phyloP scores from a whole-genome alignment of 2,797 vertebrate genomes.

The Petrocephalus schoutedeni region DNA sequence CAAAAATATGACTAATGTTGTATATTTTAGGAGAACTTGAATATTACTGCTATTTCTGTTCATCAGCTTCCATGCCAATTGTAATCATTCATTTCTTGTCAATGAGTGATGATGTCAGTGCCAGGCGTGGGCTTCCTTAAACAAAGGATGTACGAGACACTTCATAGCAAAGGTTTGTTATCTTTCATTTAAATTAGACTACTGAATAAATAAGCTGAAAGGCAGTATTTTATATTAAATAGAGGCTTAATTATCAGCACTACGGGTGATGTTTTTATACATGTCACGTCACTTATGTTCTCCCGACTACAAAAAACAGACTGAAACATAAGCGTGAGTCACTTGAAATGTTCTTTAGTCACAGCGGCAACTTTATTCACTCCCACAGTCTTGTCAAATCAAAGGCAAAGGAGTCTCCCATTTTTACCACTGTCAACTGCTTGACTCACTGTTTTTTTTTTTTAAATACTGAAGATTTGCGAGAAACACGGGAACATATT shows the following conservation, averaged over 20 bases:
- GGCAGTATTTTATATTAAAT: not conserved
- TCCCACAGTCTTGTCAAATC: not conserved
- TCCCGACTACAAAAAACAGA: not conserved
- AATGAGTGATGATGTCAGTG: not conserved
- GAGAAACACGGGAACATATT: not conserved
- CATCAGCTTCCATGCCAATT: not conserved
- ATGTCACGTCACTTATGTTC: not conserved
- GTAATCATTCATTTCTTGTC: not conserved
- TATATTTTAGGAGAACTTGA: not conserved
- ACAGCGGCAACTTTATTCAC: not conserved
- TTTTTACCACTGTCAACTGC: not conserved
- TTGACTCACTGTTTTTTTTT: slow-evolving; percentile 1
- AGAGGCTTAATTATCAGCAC: not conserved
- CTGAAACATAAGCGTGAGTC: slow-evolving; percentile 13
- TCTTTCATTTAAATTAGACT: not conserved
- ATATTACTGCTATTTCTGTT: not conserved
- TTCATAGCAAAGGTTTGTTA: not conserved
- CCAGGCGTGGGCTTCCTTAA: not conserved
- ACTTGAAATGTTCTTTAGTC: slow-evolving; percentile 2
- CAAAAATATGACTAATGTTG: not conserved
- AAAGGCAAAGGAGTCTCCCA: not conserved
- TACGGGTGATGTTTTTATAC: not conserved
- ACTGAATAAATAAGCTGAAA: not conserved
- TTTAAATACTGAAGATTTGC: not conserved
- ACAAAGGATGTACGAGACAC: not conserved